Conservation (phyloP, 2,797 vertebrate species). For the Gymnodraco acuticeps region DNA sequence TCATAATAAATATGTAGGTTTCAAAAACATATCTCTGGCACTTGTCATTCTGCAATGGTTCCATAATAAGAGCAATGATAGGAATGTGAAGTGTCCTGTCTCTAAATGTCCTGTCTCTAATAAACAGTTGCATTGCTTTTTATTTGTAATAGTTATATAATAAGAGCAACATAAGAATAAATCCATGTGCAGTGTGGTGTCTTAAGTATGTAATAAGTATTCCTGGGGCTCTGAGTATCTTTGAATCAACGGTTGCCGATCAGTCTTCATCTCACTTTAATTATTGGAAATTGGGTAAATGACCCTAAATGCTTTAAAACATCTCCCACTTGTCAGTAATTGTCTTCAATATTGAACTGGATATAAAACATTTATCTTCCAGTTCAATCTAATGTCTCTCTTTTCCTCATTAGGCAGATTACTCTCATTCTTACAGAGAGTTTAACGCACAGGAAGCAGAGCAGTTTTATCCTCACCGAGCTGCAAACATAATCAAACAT, state of each 20-base stretch:
- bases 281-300: constrained; percentile 9
- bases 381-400: not conserved
- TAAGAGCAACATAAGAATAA: not conserved
- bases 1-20: too few relatives aligned
- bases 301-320: constrained; percentile 4
- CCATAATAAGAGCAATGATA: not conserved
- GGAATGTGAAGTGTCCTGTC: too few relatives aligned
- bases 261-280: constrained; percentile 10
- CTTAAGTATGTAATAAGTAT: not conserved
- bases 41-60: not conserved
- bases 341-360: constrained; percentile 12
- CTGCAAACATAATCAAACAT: constrained; percentile 39
- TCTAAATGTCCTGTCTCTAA: too few relatives aligned
- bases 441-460: constrained; percentile 2
- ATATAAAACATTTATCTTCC: constrained; percentile 12
- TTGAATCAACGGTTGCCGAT: not conserved
- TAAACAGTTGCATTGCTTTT: too few relatives aligned
- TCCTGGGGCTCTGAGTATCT: too few relatives aligned
- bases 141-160: too few relatives aligned
- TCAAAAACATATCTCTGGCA: too few relatives aligned
- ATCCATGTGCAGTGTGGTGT: too few relatives aligned
- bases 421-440: not conserved
- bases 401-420: constrained; percentile 13
- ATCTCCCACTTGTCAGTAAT: constrained; percentile 11
- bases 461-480: not conserved